These are phyloP conservation scores for Nineta flava DNA, from an alignment of 2,888 invertebrate genomes.

Conservation along the genomic window DNA sequence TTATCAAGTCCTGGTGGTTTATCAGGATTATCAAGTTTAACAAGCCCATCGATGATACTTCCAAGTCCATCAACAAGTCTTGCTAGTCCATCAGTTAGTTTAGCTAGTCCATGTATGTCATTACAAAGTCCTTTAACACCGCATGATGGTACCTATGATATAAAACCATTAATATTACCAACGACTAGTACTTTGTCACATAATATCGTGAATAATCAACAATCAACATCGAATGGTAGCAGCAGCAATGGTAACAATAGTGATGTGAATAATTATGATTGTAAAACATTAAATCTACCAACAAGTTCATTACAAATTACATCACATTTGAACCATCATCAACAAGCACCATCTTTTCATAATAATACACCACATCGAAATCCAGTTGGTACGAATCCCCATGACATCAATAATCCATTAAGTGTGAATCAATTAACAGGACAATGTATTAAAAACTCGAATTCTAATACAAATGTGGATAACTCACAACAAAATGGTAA, in stretches of 20 bases:
- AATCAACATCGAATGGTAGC: no score
- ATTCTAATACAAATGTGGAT: conserved; percentile 13
- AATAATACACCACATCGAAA: conserved; percentile 38
- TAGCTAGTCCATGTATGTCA: conserved; percentile 40
- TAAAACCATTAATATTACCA: conserved; percentile 6
- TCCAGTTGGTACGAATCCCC: conserved; percentile 81
- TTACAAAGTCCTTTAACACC: conserved; percentile 30
- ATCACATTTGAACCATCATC: conserved; percentile 30
- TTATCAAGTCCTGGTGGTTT: conserved; percentile 43
- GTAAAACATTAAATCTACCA: conserved; percentile 7
- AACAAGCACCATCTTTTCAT: conserved; percentile 27
- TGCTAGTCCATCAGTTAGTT: conserved; percentile 44
- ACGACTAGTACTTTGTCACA: conserved; percentile 7
- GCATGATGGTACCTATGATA: conserved; percentile 19
- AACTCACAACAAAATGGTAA: conserved; percentile 15
- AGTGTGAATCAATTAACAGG: conserved; percentile 82
- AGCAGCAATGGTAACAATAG: no score
- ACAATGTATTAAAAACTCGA: conserved; percentile 30
- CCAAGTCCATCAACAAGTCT: conserved; percentile 64
- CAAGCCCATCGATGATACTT: conserved; percentile 53
- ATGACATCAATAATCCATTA: conserved; percentile 82
- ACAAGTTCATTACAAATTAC: conserved; percentile 12
- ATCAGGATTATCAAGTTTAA: conserved; percentile 50
- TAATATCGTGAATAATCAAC: conserved; percentile 9
- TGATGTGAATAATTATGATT: conserved; percentile 8